Conservation (phyloP, 2,888 invertebrate genomes). For the Dendrolimus houi region DNA sequence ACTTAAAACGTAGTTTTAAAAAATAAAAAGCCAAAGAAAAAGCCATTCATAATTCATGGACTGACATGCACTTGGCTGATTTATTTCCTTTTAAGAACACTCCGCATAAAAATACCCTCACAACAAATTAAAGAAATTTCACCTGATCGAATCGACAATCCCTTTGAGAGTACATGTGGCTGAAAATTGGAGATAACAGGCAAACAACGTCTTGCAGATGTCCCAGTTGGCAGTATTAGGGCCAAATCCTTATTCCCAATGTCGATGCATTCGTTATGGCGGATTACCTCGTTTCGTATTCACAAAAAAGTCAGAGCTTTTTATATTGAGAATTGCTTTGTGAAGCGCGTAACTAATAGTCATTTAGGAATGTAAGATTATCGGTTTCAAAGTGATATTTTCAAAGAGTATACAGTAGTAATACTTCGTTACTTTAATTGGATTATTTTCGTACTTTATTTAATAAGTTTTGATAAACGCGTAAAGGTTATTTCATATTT, state of each 20-base stretch:
- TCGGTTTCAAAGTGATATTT: not conserved
- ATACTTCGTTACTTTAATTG: no score
- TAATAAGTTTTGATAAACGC: no score
- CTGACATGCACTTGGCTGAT: no score
- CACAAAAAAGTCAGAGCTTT: not conserved
- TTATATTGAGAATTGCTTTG: not conserved
- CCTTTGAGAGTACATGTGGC: slow-evolving; percentile 1
- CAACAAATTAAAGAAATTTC: no score
- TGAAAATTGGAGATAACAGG: not conserved
- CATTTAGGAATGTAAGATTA: not conserved
- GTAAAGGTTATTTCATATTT: no score
- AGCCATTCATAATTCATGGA: no score
- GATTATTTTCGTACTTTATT: no score
- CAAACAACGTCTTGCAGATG: slow-evolving; percentile 1
- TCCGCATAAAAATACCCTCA: no score
- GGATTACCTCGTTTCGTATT: slow-evolving; percentile 1
- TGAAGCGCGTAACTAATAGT: not conserved
- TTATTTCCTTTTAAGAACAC: no score
- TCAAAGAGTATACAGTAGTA: no score
- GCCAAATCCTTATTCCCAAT: slow-evolving; percentile 4
- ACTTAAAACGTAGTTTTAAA: no score
- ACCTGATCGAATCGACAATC: not conserved
- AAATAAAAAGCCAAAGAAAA: no score
- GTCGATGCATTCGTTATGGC: slow-evolving; percentile 6
- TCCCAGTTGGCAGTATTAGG: slow-evolving; percentile 3